Percentiles rank a stretch among this genome's conserved stretches.
Conservation (phyloP, 2,113 vertebrate genomes). For the Talpa occidentalis region DNA sequence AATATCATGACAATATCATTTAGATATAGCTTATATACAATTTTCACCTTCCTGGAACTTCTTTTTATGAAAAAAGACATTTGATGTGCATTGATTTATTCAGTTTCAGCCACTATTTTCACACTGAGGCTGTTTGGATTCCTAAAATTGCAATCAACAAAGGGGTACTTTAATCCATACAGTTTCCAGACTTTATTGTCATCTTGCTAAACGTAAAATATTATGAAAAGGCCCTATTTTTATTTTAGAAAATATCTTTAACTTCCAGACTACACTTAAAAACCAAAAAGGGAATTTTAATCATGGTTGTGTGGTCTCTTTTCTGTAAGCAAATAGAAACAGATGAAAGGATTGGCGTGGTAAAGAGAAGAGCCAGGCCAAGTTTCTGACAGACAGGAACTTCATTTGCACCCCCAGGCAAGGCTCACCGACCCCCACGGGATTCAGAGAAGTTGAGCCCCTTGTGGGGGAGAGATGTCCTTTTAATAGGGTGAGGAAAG, state of each 20-base stretch:
- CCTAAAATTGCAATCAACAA: background rate
- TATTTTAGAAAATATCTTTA: slow-evolving; percentile 15
- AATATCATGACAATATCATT: no score
- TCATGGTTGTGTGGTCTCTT: background rate
- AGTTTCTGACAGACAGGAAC: no score
- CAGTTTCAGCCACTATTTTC: background rate
- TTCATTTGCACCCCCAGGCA: no score
- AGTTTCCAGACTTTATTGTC: background rate
- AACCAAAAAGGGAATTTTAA: background rate
- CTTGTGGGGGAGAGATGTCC: no score
- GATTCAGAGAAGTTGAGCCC: no score
- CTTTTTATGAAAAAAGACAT: background rate
- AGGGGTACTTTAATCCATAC: background rate
- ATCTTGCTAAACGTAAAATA: background rate
- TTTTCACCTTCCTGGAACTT: background rate
- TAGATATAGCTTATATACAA: no score
- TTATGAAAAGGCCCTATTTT: background rate
- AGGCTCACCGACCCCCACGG: no score
- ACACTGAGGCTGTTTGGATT: background rate
- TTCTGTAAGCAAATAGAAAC: background rate
- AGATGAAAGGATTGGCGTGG: no score
- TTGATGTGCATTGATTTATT: background rate
- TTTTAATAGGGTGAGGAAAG: no score
- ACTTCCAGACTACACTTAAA: background rate
- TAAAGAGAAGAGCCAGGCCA: no score